Conservation (phyloP, 2,888 invertebrate genomes). For the Leptothorax acervorum region DNA sequence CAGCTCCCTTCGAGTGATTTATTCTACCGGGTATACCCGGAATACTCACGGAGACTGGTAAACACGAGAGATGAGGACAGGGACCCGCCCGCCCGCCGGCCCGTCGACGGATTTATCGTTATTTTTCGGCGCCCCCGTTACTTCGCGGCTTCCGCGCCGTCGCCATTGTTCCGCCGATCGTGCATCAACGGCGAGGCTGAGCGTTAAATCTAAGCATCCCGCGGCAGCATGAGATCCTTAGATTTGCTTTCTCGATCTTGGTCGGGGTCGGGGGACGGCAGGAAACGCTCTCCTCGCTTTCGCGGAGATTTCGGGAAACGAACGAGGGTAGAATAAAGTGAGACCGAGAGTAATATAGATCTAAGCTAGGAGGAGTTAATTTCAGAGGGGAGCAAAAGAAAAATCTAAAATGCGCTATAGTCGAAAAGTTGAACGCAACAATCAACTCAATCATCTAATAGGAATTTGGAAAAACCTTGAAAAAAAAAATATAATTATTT, state of each 20-base stretch:
- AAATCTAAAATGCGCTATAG: not conserved
- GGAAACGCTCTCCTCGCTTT: not conserved
- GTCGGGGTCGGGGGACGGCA: not conserved
- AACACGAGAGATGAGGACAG: constrained; percentile 60
- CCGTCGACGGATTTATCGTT: constrained; percentile 60
- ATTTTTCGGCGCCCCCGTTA: constrained; percentile 56
- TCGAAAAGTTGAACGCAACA: not conserved
- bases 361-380: not conserved
- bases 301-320: not conserved
- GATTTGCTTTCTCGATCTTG: constrained; percentile 8
- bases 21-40: constrained; percentile 35
- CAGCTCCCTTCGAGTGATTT: constrained; percentile 37
- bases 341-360: not conserved
- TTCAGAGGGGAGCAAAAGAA: not conserved
- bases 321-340: constrained; percentile 4
- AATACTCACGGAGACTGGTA: constrained; percentile 55
- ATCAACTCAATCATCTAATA: not conserved
- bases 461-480: not conserved
- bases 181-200: constrained; percentile 35
- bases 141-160: constrained; percentile 42
- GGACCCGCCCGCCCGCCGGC: constrained; percentile 18
- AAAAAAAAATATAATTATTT: not conserved
- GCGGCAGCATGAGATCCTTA: not conserved
- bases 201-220: constrained; percentile 41
- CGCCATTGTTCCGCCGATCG: constrained; percentile 44